These are phyloP conservation scores for Cladopsammia gracilis DNA, from an alignment of 64 coral and sea anemone genomes.

Conservation along the genomic window DNA sequence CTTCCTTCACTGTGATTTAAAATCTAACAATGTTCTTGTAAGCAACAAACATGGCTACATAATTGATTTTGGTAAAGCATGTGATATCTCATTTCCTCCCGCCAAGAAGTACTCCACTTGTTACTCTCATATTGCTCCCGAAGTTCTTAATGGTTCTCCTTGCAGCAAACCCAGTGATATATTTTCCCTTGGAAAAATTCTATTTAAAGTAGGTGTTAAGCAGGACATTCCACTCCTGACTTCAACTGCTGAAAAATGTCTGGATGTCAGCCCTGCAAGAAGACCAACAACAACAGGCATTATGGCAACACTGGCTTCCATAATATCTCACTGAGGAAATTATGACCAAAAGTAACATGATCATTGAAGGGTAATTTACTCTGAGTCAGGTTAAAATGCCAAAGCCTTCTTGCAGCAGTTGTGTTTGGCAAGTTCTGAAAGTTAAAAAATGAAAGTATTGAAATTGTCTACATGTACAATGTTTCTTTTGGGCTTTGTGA, in stretches of 20 bases:
- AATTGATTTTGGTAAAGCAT: slow-evolving; percentile 74
- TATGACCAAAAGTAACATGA: no score
- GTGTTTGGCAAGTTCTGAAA: no score
- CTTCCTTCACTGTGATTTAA: slow-evolving; percentile 67
- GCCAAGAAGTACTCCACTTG: slow-evolving; percentile 46
- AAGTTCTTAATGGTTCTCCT: slow-evolving; percentile 67
- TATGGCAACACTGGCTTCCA: slow-evolving; percentile 24
- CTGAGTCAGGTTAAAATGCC: no score
- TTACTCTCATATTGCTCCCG: slow-evolving; percentile 78
- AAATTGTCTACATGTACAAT: no score
- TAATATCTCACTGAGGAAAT: no score
- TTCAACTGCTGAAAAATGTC: slow-evolving; percentile 11
- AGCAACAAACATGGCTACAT: slow-evolving; percentile 40
- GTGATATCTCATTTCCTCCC: not conserved
- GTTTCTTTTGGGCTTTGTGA: not conserved
- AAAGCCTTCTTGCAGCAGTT: no score
- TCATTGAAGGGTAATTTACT: no score
- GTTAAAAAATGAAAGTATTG: no score
- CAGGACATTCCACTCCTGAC: slow-evolving; percentile 11
- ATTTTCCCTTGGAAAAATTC: slow-evolving; percentile 63
- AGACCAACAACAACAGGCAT: slow-evolving; percentile 17
- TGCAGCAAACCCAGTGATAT: slow-evolving; percentile 54
- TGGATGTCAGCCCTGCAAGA: not conserved
- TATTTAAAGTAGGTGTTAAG: slow-evolving; percentile 34
- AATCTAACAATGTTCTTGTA: slow-evolving; percentile 55